These are phyloP conservation scores for Ectropis crepuscularia DNA, from an alignment of 2,888 invertebrate genomes.

Conservation along the genomic window DNA sequence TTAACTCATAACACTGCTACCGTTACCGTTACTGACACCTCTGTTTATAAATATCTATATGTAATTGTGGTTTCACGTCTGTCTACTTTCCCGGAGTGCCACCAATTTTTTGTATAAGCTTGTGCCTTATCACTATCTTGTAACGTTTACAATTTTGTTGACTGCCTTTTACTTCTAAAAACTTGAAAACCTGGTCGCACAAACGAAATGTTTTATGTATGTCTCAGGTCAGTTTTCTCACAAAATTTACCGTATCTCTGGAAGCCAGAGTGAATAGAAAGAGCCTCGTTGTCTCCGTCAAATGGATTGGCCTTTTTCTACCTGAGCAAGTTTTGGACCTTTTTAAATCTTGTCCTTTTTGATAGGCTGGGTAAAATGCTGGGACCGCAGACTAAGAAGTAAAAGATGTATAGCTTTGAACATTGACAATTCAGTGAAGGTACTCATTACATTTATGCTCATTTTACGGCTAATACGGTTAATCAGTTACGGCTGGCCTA, in stretches of 20 bases:
- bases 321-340: slow-evolving; percentile 32
- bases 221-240: slow-evolving; percentile 18
- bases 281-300: slow-evolving; percentile 34
- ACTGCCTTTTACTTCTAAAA: neutral
- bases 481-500: too few species aligned
- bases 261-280: slow-evolving; percentile 34
- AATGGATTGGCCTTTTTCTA: slow-evolving; percentile 43
- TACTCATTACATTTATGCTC: too few species aligned
- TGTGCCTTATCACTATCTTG: too few species aligned
- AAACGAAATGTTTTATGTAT: slow-evolving; percentile 40
- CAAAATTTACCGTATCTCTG: slow-evolving; percentile 24
- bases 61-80: too few species aligned
- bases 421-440: neutral
- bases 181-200: slow-evolving; percentile 12
- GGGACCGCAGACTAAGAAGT: slow-evolving; percentile 1
- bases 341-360: slow-evolving; percentile 37
- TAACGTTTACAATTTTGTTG: neutral
- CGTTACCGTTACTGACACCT: too few species aligned
- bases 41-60: too few species aligned
- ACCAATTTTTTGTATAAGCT: too few species aligned
- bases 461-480: too few species aligned
- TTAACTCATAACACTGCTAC: too few species aligned
- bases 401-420: neutral
- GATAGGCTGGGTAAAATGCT: slow-evolving; percentile 26
- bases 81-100: too few species aligned